A percentile compares a stretch with the other conserved stretches of the same genome.
Conservation (phyloP, 1,140 invertebrate species). For the Telenomus remus region DNA sequence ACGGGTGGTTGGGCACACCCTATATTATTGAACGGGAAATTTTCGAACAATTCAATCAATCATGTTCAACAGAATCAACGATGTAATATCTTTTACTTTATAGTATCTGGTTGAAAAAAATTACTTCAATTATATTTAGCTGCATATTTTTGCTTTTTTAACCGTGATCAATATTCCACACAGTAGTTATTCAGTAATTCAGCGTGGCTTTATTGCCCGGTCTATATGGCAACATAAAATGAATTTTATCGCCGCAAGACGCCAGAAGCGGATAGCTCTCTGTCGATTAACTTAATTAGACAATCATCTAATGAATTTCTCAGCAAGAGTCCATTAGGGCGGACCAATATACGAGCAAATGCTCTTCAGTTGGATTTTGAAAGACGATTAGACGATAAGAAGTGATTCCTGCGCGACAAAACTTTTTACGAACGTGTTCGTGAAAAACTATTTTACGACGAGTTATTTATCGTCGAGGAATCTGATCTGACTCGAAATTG, state of each 20-base stretch:
- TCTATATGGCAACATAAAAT: conserved; percentile 60
- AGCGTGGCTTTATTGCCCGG: conserved; percentile 54
- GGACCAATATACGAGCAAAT: conserved; percentile 57
- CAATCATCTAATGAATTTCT: conserved; percentile 71
- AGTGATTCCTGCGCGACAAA: conserved; percentile 43
- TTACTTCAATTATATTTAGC: conserved; percentile 14
- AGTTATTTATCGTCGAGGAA: background rate
- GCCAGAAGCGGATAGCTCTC: conserved; percentile 62
- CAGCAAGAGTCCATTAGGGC: conserved; percentile 61
- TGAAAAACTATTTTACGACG: background rate
- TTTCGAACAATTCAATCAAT: too few species aligned
- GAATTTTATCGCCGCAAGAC: conserved; percentile 64
- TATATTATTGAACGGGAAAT: too few species aligned
- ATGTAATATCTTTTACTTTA: too few species aligned
- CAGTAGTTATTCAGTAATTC: conserved; percentile 60
- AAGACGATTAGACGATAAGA: conserved; percentile 48
- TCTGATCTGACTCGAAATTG: too few species aligned
- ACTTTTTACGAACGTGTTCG: conserved; percentile 2
- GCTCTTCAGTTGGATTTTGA: conserved; percentile 42
- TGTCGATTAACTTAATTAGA: conserved; percentile 73
- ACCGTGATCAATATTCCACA: conserved; percentile 55
- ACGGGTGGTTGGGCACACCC: too few species aligned
- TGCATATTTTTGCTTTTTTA: conserved; percentile 20
- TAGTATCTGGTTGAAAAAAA: background rate
- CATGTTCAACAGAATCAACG: too few species aligned